Conservation (phyloP, 2,888 invertebrate species). For the Drosophila pseudotalamancana region DNA sequence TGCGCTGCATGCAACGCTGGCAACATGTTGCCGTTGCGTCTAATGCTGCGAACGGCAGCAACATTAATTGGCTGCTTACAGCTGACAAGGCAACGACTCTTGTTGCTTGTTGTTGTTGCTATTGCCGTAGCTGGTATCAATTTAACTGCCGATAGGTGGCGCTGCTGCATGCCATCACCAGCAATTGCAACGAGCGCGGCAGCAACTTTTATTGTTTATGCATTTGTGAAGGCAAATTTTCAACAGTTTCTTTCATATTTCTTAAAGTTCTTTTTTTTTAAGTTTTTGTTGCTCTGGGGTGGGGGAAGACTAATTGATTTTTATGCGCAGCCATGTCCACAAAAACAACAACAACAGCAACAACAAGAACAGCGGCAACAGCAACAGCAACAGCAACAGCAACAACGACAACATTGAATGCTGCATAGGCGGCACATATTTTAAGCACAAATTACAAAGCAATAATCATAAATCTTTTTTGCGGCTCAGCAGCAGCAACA, state of each 20-base stretch:
- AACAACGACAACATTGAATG: constrained; percentile 26
- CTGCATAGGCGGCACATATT: constrained; percentile 72
- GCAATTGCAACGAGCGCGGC: constrained; percentile 35
- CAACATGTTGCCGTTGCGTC: constrained; percentile 57
- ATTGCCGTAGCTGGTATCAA: constrained; percentile 45
- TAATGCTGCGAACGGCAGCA: constrained; percentile 52
- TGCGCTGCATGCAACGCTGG: constrained; percentile 79
- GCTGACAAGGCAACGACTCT: constrained; percentile 58
- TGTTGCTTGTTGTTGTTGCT: constrained; percentile 29
- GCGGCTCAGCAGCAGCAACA: constrained; percentile 63
- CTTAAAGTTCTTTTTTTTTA: neutral
- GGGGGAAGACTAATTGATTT: constrained; percentile 66
- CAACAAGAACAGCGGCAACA: constrained; percentile 28
- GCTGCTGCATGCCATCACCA: constrained; percentile 73
- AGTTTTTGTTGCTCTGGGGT: neutral
- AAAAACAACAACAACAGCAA: constrained; percentile 28
- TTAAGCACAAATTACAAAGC: constrained; percentile 78
- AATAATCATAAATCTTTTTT: constrained; percentile 79
- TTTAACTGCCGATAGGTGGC: constrained; percentile 79
- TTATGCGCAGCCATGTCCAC: constrained; percentile 56
- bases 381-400: constrained; percentile 28
- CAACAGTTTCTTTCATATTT: constrained; percentile 18
- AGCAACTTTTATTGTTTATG: constrained; percentile 66
- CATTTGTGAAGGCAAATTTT: constrained; percentile 38
- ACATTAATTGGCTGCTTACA: constrained; percentile 77